Base-by-base conservation (phyloP, 1,140 invertebrate species). In the Nilaparvata lugens region DNA sequence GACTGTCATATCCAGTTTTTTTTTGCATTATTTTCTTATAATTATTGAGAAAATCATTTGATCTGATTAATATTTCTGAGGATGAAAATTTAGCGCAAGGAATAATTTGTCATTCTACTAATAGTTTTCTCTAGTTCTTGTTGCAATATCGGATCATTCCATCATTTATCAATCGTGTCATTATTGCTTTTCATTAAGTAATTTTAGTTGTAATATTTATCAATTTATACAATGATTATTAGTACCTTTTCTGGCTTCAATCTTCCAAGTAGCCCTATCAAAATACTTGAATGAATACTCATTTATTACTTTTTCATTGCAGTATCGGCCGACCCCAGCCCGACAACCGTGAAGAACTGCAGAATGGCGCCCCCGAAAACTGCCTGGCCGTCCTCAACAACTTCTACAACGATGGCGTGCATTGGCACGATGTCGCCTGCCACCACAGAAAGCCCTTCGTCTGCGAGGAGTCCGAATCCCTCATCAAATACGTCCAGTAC, bases 391-490 rank as follows among this genome's bases (percentile, higher is more conserved):
- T 93, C 64, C 74, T 94, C 65, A 94, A 93, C 77, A 93, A 94
- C 73, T 92, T 93, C 79, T 94, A 94, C 79, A 88, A 89, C 66
- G 91, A 94, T 70, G 91, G 91, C 23, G 79, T 91, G 67, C 91
- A 92, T 73, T 93, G 91, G 88, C 90, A 94, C 77, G 90, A 93
- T 69, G 88, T 93, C n/a, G 89, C 89, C 57, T 93, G 91, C 69
- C 87, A 92, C 72, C 90, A 94, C 72, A 78, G 90, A 58, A 94
- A 94, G 74, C 91, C 91, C 1, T 93, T 92, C 78, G 88, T 94
- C 2, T 94, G 91, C 73, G 90, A 93, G 74, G 90, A 93, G 76
- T 89, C 86, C 70, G 89, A 93, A 62, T 81, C 85, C 18, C 80
- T 92, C 4, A 71, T 92, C 18, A 87, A 86, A 78, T 91, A 90